A percentile compares a stretch with the other conserved stretches of the same genome.
Evolutionary conservation across 2,888 invertebrate species (phyloP).

Genomic region (Anaspis maculata): DNA sequence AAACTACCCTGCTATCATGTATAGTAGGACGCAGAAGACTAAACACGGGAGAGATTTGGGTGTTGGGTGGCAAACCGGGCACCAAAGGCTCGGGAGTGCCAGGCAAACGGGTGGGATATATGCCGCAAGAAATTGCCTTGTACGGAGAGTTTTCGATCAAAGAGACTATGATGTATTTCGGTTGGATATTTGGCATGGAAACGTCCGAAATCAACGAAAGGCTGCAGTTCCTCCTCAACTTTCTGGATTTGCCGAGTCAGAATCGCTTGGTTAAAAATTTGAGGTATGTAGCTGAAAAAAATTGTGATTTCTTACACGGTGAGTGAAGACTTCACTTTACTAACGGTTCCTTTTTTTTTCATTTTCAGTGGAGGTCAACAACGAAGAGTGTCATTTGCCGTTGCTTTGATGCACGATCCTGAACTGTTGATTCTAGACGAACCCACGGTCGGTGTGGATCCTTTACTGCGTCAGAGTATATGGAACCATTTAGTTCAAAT

Average conservation of each 20-base stretch:
- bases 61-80: constrained; percentile 84
- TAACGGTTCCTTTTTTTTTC: constrained; percentile 3
- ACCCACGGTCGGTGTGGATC: constrained; percentile 90
- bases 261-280: constrained; percentile 72
- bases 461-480: constrained; percentile 74
- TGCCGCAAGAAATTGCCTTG: constrained; percentile 89
- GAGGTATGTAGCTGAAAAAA: too few species aligned
- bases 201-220: constrained; percentile 72
- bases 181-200: constrained; percentile 91
- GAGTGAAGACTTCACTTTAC: too few species aligned
- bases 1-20: constrained; percentile 87
- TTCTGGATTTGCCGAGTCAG: constrained; percentile 82
- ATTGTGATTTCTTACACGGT: too few species aligned
- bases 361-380: constrained; percentile 93
- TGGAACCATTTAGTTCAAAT: constrained; percentile 80
- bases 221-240: constrained; percentile 78
- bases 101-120: constrained; percentile 91
- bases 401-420: constrained; percentile 81
- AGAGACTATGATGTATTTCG: constrained; percentile 95
- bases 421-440: constrained; percentile 87
- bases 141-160: constrained; percentile 89
- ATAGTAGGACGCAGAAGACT: constrained; percentile 82
- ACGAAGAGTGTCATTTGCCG: constrained; percentile 79
- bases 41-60: constrained; percentile 82
- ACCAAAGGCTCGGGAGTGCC: constrained; percentile 85